Evolutionary conservation across 2,113 vertebrate species (phyloP).

Genomic region (Myotis yumanensis): DNA sequence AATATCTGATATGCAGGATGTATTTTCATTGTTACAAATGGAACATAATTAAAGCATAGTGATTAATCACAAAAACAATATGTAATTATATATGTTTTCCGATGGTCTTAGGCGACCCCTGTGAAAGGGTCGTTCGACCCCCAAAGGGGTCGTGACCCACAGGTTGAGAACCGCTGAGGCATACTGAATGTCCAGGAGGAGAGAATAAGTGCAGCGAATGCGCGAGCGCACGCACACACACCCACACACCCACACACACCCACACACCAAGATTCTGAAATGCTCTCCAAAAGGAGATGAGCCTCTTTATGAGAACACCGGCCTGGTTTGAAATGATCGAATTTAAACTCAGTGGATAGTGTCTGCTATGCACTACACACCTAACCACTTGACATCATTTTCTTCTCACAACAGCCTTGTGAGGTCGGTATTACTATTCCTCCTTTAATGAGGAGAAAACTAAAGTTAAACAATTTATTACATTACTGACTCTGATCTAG

Average conservation of each 20-base stretch:
- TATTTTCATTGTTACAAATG: too few relatives aligned
- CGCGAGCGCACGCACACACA: not conserved
- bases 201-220: not conserved
- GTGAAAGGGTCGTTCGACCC: too few relatives aligned
- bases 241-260: too few relatives aligned
- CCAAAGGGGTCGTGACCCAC: too few relatives aligned
- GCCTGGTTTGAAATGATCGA: not conserved
- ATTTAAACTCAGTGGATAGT: not conserved
- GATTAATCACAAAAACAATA: too few relatives aligned
- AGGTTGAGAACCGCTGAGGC: too few relatives aligned
- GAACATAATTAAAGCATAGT: too few relatives aligned
- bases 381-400: not conserved
- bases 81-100: too few relatives aligned
- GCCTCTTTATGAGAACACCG: not conserved
- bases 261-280: not conserved
- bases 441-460: conserved; percentile 13
- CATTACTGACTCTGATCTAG: not conserved
- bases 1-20: too few relatives aligned
- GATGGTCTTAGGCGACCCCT: too few relatives aligned
- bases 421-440: not conserved
- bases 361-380: not conserved
- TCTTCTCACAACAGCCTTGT: not conserved
- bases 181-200: not conserved
- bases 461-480: conserved; percentile 15
- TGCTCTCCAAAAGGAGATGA: not conserved